Evolutionary conservation across 1,140 invertebrate genomes (phyloP).

Genomic region (Drosophila kanapiae): DNA sequence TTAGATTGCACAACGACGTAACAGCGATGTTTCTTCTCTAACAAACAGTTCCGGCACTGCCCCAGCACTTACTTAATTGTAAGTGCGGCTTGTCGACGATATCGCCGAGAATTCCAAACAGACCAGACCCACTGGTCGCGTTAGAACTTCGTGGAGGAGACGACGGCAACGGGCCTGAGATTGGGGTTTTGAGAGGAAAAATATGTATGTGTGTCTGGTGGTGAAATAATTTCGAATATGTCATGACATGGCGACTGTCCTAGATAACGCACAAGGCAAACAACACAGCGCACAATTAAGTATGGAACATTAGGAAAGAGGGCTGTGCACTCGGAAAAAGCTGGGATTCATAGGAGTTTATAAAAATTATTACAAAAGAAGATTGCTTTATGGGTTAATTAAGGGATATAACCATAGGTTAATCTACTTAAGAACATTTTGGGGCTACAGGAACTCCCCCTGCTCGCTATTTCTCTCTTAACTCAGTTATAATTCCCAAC

Average conservation of each 20-base stretch:
- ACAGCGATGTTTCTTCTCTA: conserved; percentile 8
- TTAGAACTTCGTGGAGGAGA: neutral
- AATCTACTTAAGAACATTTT: neutral
- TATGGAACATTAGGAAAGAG: conserved; percentile 6
- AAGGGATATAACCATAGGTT: neutral
- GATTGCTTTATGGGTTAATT: neutral
- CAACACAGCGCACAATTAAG: conserved; percentile 41
- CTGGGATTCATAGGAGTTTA: neutral
- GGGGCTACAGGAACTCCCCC: neutral
- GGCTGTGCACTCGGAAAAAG: conserved; percentile 18
- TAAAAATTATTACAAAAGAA: neutral
- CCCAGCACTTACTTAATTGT: conserved; percentile 78
- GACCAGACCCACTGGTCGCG: neutral
- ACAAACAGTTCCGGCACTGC: conserved; percentile 53
- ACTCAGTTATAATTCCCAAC: neutral
- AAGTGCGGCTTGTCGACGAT: conserved; percentile 77
- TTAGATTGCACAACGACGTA: conserved; percentile 55
- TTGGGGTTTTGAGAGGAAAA: conserved; percentile 49
- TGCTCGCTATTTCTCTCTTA: neutral
- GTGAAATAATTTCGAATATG: conserved; percentile 70
- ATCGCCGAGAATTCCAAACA: conserved; percentile 39
- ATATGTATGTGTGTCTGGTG: conserved; percentile 1
- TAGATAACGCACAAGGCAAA: conserved; percentile 65
- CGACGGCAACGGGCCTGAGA: neutral
- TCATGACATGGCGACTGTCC: conserved; percentile 63